These are phyloP conservation scores for Oryzias curvinotus DNA, from an alignment of 2,113 vertebrate genomes.

Conservation along the genomic window DNA sequence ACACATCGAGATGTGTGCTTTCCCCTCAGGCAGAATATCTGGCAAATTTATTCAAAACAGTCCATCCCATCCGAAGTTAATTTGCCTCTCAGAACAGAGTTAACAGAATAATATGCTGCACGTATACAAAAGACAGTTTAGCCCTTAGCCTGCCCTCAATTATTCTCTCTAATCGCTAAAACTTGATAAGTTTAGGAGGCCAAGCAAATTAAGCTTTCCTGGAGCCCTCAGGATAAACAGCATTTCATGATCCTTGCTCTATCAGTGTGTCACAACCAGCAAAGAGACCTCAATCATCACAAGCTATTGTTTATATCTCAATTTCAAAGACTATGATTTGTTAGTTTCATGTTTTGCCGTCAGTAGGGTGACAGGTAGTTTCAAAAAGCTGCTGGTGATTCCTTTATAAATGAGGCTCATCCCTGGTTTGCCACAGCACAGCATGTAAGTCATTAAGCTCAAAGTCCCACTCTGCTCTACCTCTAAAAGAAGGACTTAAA, in stretches of 20 bases:
- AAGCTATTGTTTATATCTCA: not conserved
- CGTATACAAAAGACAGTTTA: constrained; percentile 58
- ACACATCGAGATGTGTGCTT: not conserved
- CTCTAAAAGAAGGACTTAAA: no score
- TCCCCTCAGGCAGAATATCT: constrained; percentile 3
- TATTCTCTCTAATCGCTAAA: constrained; percentile 50
- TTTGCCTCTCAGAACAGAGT: constrained; percentile 44
- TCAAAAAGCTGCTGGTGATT: no score
- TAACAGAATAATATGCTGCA: constrained; percentile 37
- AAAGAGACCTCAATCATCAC: constrained; percentile 14
- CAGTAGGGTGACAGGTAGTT: no score
- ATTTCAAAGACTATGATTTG: no score
- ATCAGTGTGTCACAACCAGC: constrained; percentile 36
- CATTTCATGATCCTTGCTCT: constrained; percentile 49
- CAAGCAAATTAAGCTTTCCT: constrained; percentile 55
- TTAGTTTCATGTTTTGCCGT: no score
- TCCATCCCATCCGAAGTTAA: constrained; percentile 20
- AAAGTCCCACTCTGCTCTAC: no score
- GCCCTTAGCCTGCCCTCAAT: constrained; percentile 64
- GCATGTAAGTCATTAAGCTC: no score
- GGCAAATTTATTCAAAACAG: constrained; percentile 26
- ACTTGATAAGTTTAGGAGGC: constrained; percentile 60
- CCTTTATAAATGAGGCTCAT: no score
- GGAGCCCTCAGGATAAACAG: constrained; percentile 42
- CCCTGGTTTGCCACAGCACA: no score